phyloP scores from a whole-genome alignment of 2,113 vertebrate species.

The Natator depressus region DNA sequence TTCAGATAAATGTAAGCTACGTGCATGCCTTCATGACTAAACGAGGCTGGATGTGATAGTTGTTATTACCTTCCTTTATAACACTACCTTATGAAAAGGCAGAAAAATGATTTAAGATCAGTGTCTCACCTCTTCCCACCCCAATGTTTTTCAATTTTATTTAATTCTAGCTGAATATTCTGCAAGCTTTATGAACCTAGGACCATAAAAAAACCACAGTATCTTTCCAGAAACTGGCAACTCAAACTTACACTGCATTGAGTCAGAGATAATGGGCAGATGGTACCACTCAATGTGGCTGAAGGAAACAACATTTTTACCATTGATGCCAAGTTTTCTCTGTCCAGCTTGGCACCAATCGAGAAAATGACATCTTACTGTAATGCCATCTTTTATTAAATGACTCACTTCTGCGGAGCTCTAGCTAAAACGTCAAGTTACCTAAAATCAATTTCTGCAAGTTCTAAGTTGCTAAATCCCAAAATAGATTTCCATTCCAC shows the following conservation, averaged over 20 bases:
- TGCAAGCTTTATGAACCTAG: not conserved
- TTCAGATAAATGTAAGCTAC: not conserved
- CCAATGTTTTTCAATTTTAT: not conserved
- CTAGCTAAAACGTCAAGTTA: conserved; percentile 36
- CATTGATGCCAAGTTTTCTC: rapidly evolving
- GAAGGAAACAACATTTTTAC: not conserved
- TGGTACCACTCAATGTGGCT: rapidly evolving
- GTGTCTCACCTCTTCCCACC: not conserved
- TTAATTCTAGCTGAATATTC: not conserved
- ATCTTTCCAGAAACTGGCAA: not conserved
- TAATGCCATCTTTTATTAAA: not conserved
- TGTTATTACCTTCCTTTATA: not conserved
- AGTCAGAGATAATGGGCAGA: not conserved
- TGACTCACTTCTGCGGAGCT: not conserved
- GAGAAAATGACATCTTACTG: not conserved
- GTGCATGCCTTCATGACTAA: not conserved
- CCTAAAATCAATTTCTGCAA: conserved; percentile 14
- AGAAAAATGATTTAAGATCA: not conserved
- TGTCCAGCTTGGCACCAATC: not conserved
- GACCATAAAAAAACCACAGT: not conserved
- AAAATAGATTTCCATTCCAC: conserved; percentile 14
- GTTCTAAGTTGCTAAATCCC: conserved; percentile 7
- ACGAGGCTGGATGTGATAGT: not conserved
- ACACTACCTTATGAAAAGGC: not conserved
- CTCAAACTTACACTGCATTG: not conserved